Conservation (phyloP, 2,888 invertebrate genomes). For the Geotrupes spiniger region DNA sequence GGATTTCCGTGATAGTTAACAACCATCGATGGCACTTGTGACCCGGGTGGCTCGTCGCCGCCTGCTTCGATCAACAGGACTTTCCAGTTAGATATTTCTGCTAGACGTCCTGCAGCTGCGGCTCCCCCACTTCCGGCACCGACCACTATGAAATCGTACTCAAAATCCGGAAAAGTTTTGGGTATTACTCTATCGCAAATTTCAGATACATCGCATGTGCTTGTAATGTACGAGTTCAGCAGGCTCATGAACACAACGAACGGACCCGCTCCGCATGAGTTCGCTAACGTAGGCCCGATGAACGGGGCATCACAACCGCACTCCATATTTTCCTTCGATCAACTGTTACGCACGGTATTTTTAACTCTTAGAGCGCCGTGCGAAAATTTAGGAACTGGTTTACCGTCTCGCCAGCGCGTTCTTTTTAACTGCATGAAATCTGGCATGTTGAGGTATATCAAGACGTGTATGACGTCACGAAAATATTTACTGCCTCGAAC, state of each 20-base stretch:
- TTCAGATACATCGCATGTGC: constrained; percentile 57
- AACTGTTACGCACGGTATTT: constrained; percentile 5
- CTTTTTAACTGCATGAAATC: constrained; percentile 12
- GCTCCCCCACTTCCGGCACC: constrained; percentile 68
- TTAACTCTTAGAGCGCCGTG: background rate
- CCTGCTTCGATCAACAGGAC: constrained; percentile 72
- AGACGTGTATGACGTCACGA: too few species aligned
- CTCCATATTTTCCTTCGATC: constrained; percentile 40
- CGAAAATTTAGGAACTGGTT: constrained; percentile 19
- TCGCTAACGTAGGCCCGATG: constrained; percentile 58
- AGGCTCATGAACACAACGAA: constrained; percentile 65
- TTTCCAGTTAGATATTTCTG: constrained; percentile 55
- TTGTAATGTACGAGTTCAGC: constrained; percentile 60
- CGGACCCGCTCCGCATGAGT: constrained; percentile 58
- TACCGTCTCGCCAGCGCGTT: constrained; percentile 12
- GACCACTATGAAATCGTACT: constrained; percentile 65
- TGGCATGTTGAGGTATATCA: constrained; percentile 5
- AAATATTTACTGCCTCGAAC: too few species aligned
- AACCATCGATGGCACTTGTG: constrained; percentile 64
- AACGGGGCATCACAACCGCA: constrained; percentile 58
- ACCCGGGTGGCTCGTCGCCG: constrained; percentile 65
- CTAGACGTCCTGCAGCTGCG: constrained; percentile 62
- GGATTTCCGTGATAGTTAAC: constrained; percentile 60
- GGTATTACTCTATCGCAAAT: constrained; percentile 60
- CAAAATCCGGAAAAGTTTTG: constrained; percentile 49